phyloP scores from a whole-genome alignment of 1,140 invertebrate species.

The Akabosia matsudoensis region DNA sequence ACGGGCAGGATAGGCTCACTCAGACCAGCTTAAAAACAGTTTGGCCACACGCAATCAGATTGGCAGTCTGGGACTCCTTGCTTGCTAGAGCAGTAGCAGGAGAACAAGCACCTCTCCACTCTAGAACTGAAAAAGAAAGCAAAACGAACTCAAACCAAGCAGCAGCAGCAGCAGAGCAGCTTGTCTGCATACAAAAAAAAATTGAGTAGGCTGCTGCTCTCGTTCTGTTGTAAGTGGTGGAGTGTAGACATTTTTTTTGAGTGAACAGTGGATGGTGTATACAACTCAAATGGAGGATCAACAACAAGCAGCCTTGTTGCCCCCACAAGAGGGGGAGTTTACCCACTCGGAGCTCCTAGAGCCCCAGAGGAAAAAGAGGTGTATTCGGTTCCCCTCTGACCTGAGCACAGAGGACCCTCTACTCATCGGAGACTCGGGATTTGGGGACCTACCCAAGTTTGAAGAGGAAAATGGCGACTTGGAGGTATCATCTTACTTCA shows the following conservation, averaged over 20 bases:
- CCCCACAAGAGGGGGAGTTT: not conserved
- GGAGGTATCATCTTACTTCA: constrained; percentile 42
- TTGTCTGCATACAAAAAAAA: not conserved
- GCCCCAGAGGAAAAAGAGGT: constrained; percentile 40
- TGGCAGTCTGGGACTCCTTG: not conserved
- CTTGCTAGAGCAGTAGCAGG: constrained; percentile 9
- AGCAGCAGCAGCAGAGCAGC: not conserved
- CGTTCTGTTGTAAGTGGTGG: not conserved
- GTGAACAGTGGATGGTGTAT: too few relatives aligned
- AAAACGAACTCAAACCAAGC: not conserved
- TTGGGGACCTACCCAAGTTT: constrained; percentile 36
- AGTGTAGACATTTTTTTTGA: too few relatives aligned
- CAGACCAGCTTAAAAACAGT: too few relatives aligned
- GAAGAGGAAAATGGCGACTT: constrained; percentile 42
- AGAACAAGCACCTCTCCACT: not conserved
- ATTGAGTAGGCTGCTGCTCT: not conserved
- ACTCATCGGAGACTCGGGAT: constrained; percentile 39
- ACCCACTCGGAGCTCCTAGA: constrained; percentile 13
- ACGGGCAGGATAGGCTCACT: too few relatives aligned
- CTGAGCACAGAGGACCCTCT: constrained; percentile 39
- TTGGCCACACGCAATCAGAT: not conserved
- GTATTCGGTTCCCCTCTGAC: constrained; percentile 41
- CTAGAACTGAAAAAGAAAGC: not conserved
- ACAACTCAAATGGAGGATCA: constrained; percentile 27
- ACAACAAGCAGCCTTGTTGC: not conserved